Conservation (phyloP, 2,113 vertebrate species). For the Cercocebus atys region DNA sequence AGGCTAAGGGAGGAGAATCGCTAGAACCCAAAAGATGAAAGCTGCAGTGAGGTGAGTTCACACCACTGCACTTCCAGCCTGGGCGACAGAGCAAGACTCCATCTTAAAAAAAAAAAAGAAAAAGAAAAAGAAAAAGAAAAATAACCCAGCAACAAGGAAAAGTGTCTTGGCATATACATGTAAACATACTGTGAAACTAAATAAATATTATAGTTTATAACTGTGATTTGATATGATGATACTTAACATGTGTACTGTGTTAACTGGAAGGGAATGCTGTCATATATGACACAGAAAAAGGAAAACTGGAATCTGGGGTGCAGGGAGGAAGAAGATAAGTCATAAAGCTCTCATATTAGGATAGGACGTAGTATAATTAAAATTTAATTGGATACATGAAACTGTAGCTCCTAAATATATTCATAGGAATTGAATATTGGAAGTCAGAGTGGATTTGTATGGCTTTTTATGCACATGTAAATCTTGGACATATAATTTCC, state of each 20-base stretch:
- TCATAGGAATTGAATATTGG: neutral
- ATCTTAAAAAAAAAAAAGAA: neutral
- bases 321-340: neutral
- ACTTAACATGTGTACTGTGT: neutral
- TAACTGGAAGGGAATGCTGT: neutral
- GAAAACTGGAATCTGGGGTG: neutral
- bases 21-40: too few relatives aligned
- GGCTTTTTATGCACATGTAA: neutral
- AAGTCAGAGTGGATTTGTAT: neutral
- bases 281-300: neutral
- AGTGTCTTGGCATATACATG: neutral
- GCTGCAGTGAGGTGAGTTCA: too few relatives aligned
- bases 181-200: neutral
- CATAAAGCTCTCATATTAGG: neutral
- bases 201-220: neutral
- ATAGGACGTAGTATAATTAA: neutral
- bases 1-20: too few relatives aligned
- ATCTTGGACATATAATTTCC: neutral
- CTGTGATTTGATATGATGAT: neutral
- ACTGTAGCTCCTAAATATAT: neutral
- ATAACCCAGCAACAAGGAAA: neutral
- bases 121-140: neutral
- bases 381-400: neutral
- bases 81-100: too few relatives aligned
- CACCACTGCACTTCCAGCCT: too few relatives aligned